phyloP scores from a whole-genome alignment of 2,113 vertebrate species.

The Oceanodroma tethys region DNA sequence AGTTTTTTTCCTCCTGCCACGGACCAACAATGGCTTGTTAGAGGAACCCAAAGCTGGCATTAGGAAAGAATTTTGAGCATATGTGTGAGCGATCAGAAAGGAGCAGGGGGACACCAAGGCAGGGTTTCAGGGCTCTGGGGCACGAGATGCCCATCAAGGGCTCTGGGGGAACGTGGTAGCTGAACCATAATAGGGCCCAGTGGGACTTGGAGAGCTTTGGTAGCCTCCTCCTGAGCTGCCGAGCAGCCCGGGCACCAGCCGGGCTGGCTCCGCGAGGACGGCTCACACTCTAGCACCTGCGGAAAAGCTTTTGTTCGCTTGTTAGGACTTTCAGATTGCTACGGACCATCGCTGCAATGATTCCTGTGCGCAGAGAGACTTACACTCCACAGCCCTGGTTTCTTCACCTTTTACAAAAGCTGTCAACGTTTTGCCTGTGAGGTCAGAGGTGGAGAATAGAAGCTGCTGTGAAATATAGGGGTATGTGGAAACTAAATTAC shows the following conservation, averaged over 20 bases:
- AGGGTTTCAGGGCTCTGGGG: neutral
- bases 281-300: neutral
- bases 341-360: accelerated
- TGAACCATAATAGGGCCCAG: neutral
- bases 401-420: neutral
- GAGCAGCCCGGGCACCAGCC: neutral
- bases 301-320: neutral
- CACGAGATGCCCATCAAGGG: neutral
- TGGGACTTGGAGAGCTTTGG: neutral
- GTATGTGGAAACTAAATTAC: neutral
- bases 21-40: neutral
- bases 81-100: neutral
- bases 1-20: neutral
- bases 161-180: accelerated
- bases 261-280: neutral
- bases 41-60: neutral
- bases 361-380: neutral
- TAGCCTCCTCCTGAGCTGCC: neutral
- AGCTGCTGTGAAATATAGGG: neutral
- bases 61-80: neutral
- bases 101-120: neutral
- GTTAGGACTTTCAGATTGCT: neutral
- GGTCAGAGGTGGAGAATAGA: neutral
- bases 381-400: neutral
- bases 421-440: neutral